These are phyloP conservation scores for Apostichopus leukothele DNA, from an alignment of 53 echinoderm and acorn worm genomes.

Conservation along the genomic window DNA sequence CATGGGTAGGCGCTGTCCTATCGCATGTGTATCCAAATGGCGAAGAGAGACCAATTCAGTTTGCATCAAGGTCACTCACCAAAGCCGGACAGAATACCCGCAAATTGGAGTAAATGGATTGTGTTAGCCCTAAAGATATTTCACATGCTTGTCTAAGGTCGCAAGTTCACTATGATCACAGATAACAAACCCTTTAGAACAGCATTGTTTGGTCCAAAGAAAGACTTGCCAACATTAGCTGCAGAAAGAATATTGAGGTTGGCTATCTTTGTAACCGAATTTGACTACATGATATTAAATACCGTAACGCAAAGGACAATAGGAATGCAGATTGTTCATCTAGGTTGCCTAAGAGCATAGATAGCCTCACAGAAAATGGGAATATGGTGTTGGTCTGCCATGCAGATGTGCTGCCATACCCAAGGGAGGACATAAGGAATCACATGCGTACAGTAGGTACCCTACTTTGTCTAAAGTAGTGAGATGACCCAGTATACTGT, in stretches of 20 bases:
- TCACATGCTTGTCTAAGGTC: slow-evolving; percentile 44
- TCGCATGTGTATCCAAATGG: slow-evolving; percentile 49
- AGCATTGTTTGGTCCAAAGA: slow-evolving; percentile 52
- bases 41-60: slow-evolving; percentile 44
- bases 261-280: slow-evolving; percentile 54
- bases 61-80: slow-evolving; percentile 46
- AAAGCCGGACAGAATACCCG: slow-evolving; percentile 47
- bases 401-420: slow-evolving; percentile 12
- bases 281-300: slow-evolving; percentile 55
- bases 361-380: not conserved
- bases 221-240: slow-evolving; percentile 49
- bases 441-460: slow-evolving; percentile 13
- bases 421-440: slow-evolving; percentile 25
- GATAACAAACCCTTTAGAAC: slow-evolving; percentile 55
- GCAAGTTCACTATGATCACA: slow-evolving; percentile 50
- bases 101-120: slow-evolving; percentile 50
- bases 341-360: slow-evolving; percentile 27
- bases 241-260: slow-evolving; percentile 59
- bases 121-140: slow-evolving; percentile 43
- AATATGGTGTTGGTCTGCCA: slow-evolving; percentile 11
- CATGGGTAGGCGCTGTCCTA: slow-evolving; percentile 61
- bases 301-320: slow-evolving; percentile 50
- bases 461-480: slow-evolving; percentile 10
- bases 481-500: not conserved
- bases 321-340: slow-evolving; percentile 60